Percentiles rank a stretch among this genome's conserved stretches.
These are phyloP conservation scores for Phania funesta DNA, from an alignment of 2,888 invertebrate genomes.

Conservation along the genomic window DNA sequence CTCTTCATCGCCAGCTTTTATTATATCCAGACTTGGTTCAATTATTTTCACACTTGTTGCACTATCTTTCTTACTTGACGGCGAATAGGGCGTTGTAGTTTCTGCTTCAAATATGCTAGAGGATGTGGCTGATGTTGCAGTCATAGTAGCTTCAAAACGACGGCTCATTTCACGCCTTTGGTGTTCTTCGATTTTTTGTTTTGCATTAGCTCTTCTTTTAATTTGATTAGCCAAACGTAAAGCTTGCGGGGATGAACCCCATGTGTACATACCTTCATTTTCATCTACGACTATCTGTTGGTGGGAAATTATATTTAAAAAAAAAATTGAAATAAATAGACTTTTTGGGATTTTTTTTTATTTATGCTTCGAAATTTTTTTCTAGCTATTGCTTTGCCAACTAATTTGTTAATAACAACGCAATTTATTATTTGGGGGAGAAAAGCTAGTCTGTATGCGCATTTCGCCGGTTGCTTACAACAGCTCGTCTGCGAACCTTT, in stretches of 20 bases:
- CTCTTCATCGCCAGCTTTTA: conserved; percentile 17
- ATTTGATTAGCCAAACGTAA: conserved; percentile 85
- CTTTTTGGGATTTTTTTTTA: not conserved
- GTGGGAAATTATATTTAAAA: not conserved
- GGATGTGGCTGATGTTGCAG: conserved; percentile 63
- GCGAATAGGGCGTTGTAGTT: not conserved
- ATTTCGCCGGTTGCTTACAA: too few relatives aligned
- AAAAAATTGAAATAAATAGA: not conserved
- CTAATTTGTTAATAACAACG: too few relatives aligned
- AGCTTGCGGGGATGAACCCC: conserved; percentile 90
- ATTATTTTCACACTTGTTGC: conserved; percentile 39
- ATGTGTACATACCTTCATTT: conserved; percentile 85
- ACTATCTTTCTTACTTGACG: conserved; percentile 17
- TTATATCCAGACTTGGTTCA: not conserved
- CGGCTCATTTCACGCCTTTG: conserved; percentile 79
- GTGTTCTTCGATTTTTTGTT: conserved; percentile 81
- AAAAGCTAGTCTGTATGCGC: too few relatives aligned
- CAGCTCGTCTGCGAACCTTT: too few relatives aligned
- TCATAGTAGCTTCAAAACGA: conserved; percentile 76
- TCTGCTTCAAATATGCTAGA: not conserved
- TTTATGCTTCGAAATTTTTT: not conserved
- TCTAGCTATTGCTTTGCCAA: too few relatives aligned
- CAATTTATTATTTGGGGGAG: too few relatives aligned
- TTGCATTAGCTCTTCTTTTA: conserved; percentile 82
- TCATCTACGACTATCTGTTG: conserved; percentile 85